Base-by-base conservation (phyloP, 2,888 invertebrate species). In the Lepas anatifera region DNA sequence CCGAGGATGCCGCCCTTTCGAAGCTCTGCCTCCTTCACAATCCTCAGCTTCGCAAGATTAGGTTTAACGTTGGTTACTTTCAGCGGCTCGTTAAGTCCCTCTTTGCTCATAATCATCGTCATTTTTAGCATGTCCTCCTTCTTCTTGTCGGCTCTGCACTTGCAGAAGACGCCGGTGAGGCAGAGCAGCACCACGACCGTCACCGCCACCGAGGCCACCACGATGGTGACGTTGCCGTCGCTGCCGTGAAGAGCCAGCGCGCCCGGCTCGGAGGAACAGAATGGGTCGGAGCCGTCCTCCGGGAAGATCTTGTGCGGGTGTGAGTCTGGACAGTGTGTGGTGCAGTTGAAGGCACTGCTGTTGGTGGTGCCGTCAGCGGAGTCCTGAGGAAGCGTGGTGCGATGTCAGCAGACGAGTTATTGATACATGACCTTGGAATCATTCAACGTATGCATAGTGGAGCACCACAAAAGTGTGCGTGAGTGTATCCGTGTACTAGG, bases 21-120 rank as follows among this genome's bases (percentile, higher is more conserved):
- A 77, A 98, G 85, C 79, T 97, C 96, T 0, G 89, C 92, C 80
- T 97, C 96, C 79, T 94, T 95, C 50, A 97, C 92, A 69, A 96
- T 93, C 70, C 93, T 84, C 74, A 98, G 82, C 80, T 95, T 92
- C 0, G 95, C 92, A 74, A 96, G 83, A 81, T 98, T 97, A 11
- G 97, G 96, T 77, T 92, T 90, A 0, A 94, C 91, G 76, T 94
- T 93, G 0, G 95, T 90, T 1, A 95, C 95, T 69, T 91, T 85
- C 66, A 97, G 81, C 0, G 95, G 95, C 79, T 95, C 94, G 75
- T 90, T 90, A 76, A 95, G 92, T 77, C 95, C 94, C 70, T 79
- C 79, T 1, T 95, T 94, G 10, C 92, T 90, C 76, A 96, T 83
- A 3, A 89, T 90, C 85, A 90, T 89, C 0, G 95, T 92, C 89